Base-by-base conservation (phyloP, 2,888 invertebrate species). In the Anarsia innoxiella region DNA sequence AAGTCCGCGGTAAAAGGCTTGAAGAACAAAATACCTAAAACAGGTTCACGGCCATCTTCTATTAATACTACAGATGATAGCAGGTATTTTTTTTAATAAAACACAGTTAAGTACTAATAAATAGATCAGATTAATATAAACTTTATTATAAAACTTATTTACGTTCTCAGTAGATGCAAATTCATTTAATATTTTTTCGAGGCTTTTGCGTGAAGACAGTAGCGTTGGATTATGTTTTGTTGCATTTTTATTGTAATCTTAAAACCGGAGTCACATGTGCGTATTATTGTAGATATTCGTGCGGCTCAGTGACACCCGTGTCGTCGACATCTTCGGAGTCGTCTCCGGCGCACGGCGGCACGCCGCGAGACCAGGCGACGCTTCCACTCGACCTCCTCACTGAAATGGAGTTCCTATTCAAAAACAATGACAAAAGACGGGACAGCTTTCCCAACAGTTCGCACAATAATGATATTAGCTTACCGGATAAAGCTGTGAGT, bases 61-160 rank as follows among this genome's bases (percentile, higher is more conserved):
- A 66, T 76, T 12, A 82, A 78, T 37, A 80, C 80, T 1, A 77
- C 73, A 0, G 83, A 82, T 39, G 82, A 82, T 15, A 78, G 75
- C 76, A 79, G 82, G 82, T 80, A 60, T 46, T n/a, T n/a, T n/a
- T n/a, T n/a, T n/a, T n/a, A n/a, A n/a, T n/a, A n/a, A n/a, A n/a
- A n/a, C n/a, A n/a, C n/a, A n/a, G n/a, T n/a, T n/a, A n/a, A n/a
- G n/a, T n/a, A n/a, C n/a, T n/a, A n/a, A n/a, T n/a, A n/a, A n/a
- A n/a, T n/a, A n/a, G n/a, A n/a, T n/a, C n/a, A n/a, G n/a, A n/a
- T n/a, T n/a, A n/a, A n/a, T n/a, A n/a, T n/a, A n/a, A n/a, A n/a
- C n/a, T n/a, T n/a, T n/a, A n/a, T n/a, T n/a, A n/a, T n/a, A n/a
- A n/a, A n/a, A n/a, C n/a, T n/a, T n/a, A n/a, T n/a, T n/a, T n/a